Evolutionary conservation across 2,888 invertebrate genomes (phyloP).

Genomic region (Hydraecia micacea): DNA sequence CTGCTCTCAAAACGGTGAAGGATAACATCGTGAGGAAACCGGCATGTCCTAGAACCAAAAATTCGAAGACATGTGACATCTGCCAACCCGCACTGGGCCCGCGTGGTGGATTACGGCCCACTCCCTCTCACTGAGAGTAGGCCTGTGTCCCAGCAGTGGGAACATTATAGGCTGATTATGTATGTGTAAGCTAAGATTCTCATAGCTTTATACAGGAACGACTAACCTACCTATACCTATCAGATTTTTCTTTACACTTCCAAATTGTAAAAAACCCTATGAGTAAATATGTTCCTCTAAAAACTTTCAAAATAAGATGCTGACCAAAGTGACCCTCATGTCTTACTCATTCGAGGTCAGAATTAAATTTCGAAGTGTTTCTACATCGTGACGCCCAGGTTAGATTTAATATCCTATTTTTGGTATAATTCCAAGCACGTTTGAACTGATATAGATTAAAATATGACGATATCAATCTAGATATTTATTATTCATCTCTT

Average conservation of each 20-base stretch:
- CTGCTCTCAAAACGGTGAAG: too few relatives aligned
- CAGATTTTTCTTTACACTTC: background rate
- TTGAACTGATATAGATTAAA: conserved; percentile 82
- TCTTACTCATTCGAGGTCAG: background rate
- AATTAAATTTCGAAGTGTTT: conserved; percentile 17
- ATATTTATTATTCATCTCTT: conserved; percentile 82
- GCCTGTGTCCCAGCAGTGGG: too few relatives aligned
- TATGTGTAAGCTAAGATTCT: background rate
- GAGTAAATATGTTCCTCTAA: too few relatives aligned
- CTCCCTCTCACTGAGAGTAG: too few relatives aligned
- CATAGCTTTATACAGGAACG: background rate
- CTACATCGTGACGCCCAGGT: conserved; percentile 48
- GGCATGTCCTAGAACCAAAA: too few relatives aligned
- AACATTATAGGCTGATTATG: too few relatives aligned
- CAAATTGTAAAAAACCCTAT: background rate
- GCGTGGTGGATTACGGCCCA: too few relatives aligned
- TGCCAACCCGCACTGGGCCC: too few relatives aligned
- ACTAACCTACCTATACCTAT: background rate
- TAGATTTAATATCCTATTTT: conserved; percentile 50
- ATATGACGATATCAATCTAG: conserved; percentile 78
- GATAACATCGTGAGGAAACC: too few relatives aligned
- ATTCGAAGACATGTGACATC: too few relatives aligned
- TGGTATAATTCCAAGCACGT: conserved; percentile 78
- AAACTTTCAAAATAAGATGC: background rate
- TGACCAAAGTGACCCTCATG: background rate